Percentiles rank a stretch among this genome's conserved stretches.
Evolutionary conservation across 2,888 invertebrate species (phyloP).

Genomic region (Tholera decimalis): DNA sequence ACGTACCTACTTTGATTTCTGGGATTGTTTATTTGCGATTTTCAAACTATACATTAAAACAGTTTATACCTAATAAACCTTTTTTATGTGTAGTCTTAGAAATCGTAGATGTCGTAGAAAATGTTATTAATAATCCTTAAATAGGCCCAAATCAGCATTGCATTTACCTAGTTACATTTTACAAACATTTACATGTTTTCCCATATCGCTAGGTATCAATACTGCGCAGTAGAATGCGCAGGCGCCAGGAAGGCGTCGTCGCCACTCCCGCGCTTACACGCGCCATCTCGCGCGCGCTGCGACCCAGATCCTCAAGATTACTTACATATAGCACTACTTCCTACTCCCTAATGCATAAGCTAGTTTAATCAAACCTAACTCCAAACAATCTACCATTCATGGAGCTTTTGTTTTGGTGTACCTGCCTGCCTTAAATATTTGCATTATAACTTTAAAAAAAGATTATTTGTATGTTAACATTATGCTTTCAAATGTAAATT

Average conservation of each 20-base stretch:
- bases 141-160: too few relatives aligned
- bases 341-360: conserved; percentile 74
- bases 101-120: too few relatives aligned
- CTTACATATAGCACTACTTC: conserved; percentile 69
- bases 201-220: conserved; percentile 1
- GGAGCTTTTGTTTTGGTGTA: conserved; percentile 21
- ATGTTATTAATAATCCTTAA: background rate
- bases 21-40: too few relatives aligned
- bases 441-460: conserved; percentile 3
- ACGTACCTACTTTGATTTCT: too few relatives aligned
- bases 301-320: conserved; percentile 77
- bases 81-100: too few relatives aligned
- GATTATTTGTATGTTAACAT: background rate
- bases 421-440: conserved; percentile 10
- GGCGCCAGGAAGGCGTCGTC: conserved; percentile 81
- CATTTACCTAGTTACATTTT: background rate
- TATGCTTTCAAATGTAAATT: conserved; percentile 14
- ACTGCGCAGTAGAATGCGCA: conserved; percentile 24
- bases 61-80: too few relatives aligned
- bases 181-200: conserved; percentile 16
- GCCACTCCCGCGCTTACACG: conserved; percentile 71
- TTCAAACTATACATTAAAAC: too few relatives aligned
- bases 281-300: conserved; percentile 72
- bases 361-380: conserved; percentile 54
- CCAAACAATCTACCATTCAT: conserved; percentile 53